phyloP scores from a whole-genome alignment of 2,113 vertebrate genomes.

The Otus sunia region DNA sequence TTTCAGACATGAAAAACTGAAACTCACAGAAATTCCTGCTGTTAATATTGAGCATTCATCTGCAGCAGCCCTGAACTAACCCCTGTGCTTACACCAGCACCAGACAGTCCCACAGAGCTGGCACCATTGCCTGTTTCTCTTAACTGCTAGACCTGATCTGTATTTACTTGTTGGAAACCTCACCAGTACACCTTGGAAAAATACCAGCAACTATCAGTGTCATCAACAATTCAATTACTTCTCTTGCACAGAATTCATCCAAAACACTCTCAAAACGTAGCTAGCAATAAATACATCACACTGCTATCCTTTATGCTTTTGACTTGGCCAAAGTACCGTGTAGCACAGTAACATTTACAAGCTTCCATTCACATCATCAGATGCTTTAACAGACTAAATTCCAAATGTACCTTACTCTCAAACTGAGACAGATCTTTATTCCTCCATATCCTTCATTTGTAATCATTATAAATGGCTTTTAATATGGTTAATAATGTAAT shows the following conservation, averaged over 20 bases:
- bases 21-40: neutral
- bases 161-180: neutral
- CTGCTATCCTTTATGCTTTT: rapidly evolving
- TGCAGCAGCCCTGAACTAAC: neutral
- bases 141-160: neutral
- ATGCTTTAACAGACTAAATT: neutral
- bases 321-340: neutral
- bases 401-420: neutral
- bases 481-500: neutral
- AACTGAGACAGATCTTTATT: neutral
- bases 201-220: neutral
- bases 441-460: neutral
- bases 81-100: neutral
- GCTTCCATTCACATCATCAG: neutral
- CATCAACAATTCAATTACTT: neutral
- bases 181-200: neutral
- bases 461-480: neutral
- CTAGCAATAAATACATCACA: neutral
- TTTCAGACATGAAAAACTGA: neutral
- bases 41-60: neutral
- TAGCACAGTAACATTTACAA: neutral
- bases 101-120: neutral
- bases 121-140: neutral
- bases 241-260: neutral
- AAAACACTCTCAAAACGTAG: neutral